A percentile compares a stretch with the other conserved stretches of the same genome.
These are phyloP conservation scores for Pica pica DNA, from an alignment of 2,113 vertebrate species.

Conservation along the genomic window DNA sequence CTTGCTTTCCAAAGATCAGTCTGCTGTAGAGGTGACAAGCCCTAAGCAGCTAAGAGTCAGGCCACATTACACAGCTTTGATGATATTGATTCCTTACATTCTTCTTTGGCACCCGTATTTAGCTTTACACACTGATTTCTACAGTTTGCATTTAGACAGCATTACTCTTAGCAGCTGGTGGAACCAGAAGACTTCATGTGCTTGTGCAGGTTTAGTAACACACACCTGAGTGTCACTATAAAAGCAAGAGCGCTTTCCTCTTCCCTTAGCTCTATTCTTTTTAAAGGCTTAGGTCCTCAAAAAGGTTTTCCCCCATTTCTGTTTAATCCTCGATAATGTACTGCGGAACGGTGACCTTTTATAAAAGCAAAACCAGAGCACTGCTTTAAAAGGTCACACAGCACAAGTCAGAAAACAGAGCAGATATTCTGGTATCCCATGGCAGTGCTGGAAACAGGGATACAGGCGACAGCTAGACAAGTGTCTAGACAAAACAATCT, in stretches of 20 bases:
- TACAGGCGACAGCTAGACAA: background rate
- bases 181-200: background rate
- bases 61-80: background rate
- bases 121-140: background rate
- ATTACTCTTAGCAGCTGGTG: background rate
- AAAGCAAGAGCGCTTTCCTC: background rate
- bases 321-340: background rate
- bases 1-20: background rate
- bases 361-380: background rate
- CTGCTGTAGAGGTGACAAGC: background rate
- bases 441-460: background rate
- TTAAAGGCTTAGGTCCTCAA: background rate
- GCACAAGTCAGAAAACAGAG: background rate
- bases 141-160: background rate
- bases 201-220: background rate
- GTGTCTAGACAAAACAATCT: background rate
- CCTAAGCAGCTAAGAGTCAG: background rate
- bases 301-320: background rate
- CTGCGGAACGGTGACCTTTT: background rate
- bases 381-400: slow-evolving; percentile 7
- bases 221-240: background rate
- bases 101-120: background rate
- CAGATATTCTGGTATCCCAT: background rate
- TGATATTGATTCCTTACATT: background rate
- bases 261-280: background rate